Conservation (phyloP, 2,888 invertebrate genomes). For the Nephrotoma guestfalica region DNA sequence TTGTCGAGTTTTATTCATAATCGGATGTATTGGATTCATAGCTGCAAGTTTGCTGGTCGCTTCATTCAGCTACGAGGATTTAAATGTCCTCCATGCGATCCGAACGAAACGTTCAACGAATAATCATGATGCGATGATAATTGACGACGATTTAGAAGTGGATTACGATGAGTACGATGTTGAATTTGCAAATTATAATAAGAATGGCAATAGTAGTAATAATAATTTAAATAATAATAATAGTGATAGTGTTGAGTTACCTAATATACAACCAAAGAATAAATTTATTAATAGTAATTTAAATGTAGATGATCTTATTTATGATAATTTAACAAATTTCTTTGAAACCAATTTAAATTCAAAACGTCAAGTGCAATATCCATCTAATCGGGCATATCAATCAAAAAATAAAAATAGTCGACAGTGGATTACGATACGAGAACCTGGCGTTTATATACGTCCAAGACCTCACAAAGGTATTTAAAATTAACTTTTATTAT, state of each 20-base stretch:
- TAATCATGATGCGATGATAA: not conserved
- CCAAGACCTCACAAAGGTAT: not conserved
- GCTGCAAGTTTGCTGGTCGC: not conserved
- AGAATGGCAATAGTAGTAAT: not conserved
- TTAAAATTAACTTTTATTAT: too few relatives aligned
- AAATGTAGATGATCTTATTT: not conserved
- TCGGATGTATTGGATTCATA: not conserved
- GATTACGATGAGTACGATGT: not conserved
- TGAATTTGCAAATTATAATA: not conserved
- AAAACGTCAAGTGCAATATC: not conserved
- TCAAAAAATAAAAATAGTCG: not conserved
- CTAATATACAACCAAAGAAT: not conserved
- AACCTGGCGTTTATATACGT: not conserved
- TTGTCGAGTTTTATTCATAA: not conserved
- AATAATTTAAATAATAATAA: not conserved
- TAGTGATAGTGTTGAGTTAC: not conserved
- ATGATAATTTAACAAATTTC: not conserved
- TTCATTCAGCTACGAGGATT: not conserved
- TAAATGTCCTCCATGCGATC: not conserved
- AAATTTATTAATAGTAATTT: not conserved
- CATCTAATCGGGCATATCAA: not conserved
- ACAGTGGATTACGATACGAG: not conserved
- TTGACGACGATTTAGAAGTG: not conserved
- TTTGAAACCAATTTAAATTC: not conserved
- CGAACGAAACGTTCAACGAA: not conserved